phyloP scores from a whole-genome alignment of 2,797 vertebrate genomes.

The Esox masquinongy region DNA sequence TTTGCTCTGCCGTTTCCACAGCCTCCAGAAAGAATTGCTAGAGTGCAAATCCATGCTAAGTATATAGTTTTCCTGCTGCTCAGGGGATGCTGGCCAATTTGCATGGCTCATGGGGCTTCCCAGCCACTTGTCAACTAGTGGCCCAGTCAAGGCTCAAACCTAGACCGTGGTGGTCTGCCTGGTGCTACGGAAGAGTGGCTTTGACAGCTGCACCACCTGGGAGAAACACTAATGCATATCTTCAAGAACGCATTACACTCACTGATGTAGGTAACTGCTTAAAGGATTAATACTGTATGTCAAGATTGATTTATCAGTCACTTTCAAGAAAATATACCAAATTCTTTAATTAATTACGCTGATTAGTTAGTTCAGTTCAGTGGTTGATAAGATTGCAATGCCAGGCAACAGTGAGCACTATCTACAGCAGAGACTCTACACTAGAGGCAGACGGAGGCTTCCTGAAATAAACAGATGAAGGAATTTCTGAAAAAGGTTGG shows the following conservation, averaged over 20 bases:
- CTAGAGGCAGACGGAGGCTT: conserved; percentile 24
- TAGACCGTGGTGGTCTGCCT: neutral
- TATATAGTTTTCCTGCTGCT: no score
- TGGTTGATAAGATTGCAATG: conserved; percentile 45
- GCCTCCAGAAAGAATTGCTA: no score
- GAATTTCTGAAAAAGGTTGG: conserved; percentile 35
- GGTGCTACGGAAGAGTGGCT: no score
- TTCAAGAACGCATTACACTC: neutral
- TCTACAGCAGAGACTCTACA: conserved; percentile 33
- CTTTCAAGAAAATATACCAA: neutral
- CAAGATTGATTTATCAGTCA: neutral
- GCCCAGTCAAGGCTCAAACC: neutral
- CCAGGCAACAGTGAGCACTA: conserved; percentile 1
- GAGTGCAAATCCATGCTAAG: no score
- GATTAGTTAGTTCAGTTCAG: neutral
- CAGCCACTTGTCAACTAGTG: neutral
- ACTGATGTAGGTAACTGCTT: neutral
- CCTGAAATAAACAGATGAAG: conserved; percentile 36
- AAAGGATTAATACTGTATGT: neutral
- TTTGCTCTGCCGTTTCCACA: no score
- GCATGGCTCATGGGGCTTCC: no score
- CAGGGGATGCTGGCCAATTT: no score
- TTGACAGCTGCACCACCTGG: no score
- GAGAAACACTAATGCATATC: no score
- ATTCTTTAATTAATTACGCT: neutral